Conservation (phyloP, 2,797 vertebrate genomes). For the Neoniphon sammara region DNA sequence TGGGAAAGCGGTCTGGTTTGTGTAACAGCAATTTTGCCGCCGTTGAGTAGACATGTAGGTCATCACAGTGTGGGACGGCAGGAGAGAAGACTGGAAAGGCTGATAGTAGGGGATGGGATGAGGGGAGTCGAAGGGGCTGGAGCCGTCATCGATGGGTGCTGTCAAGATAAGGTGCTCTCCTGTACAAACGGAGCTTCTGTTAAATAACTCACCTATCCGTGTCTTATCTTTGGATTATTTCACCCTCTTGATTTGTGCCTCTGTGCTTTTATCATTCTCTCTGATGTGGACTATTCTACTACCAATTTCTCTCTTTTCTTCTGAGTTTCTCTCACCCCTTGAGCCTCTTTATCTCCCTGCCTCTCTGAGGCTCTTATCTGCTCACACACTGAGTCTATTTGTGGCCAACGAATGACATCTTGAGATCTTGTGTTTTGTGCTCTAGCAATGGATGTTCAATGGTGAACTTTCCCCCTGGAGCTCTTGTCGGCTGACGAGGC, state of each 20-base stretch:
- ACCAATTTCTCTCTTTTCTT: background rate
- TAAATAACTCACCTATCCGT: background rate
- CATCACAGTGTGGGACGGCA: conserved; percentile 16
- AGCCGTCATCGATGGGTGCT: conserved; percentile 17
- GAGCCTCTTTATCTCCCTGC: conserved; percentile 25
- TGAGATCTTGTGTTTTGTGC: conserved; percentile 25
- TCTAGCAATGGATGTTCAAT: conserved; percentile 8
- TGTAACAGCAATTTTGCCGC: conserved; percentile 30
- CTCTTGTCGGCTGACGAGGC: conserved; percentile 1
- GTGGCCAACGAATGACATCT: conserved; percentile 33
- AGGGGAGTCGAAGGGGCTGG: background rate
- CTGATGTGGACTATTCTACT: background rate
- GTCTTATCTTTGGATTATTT: background rate
- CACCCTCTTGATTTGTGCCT: background rate
- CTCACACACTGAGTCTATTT: conserved; percentile 32
- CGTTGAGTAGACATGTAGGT: conserved; percentile 36
- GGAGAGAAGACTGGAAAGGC: conserved; percentile 13
- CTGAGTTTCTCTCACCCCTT: conserved; percentile 1
- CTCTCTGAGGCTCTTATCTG: conserved; percentile 50
- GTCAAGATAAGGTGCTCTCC: conserved; percentile 28
- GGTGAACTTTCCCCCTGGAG: background rate
- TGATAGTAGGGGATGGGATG: background rate
- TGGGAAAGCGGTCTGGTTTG: conserved; percentile 45
- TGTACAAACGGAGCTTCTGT: background rate
- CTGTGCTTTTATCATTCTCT: background rate